Evolutionary conservation across 2,113 vertebrate species (phyloP), one percentile per base, ranked within the genome.

Genomic region (Grantiella picta): DNA sequence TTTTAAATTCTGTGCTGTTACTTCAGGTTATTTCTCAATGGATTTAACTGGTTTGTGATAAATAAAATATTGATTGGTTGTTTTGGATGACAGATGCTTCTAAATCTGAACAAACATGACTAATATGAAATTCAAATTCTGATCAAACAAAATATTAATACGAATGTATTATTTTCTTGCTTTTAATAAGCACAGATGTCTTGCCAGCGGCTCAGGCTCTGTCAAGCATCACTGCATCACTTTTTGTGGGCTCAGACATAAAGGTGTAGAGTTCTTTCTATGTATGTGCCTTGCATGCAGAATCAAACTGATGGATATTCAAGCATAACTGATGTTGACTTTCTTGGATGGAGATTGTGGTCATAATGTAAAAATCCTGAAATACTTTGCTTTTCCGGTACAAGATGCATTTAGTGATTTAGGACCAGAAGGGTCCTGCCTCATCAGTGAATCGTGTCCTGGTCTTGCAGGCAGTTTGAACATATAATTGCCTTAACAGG

Each of bases 111-210:
- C 88, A 94, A 88, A 72, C 38, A 36, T 83, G 89, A 89, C 80
- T 94, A 82, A 95, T 96, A 93, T 88, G 94, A 96, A 96, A 97
- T 96, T 97, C 89, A 95, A 83, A 96, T 97, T 82, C 38, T 33
- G 56, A 86, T 95, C 86, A 96, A 96, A 96, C 87, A 97, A 89
- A 96, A 97, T 89, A 96, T 90, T 83, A 95, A 92, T 82, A 92
- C 85, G 76, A 90, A 93, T 96, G 92, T 96, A 91, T 59, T 96
- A 86, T 96, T 94, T 95, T 83, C 40, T 73, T 92, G 42, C 61
- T 81, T 95, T 97, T 96, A 75, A 81, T 93, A 91, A 88, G 77
- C 73, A 94, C 87, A 93, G 94, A 94, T 93, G 87, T 56, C 77
- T 90, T 96, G 85, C 87, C 84, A 70, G 77, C 68, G 56, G 29